phyloP scores from a whole-genome alignment of 2,797 vertebrate genomes.

The Chanos chanos region DNA sequence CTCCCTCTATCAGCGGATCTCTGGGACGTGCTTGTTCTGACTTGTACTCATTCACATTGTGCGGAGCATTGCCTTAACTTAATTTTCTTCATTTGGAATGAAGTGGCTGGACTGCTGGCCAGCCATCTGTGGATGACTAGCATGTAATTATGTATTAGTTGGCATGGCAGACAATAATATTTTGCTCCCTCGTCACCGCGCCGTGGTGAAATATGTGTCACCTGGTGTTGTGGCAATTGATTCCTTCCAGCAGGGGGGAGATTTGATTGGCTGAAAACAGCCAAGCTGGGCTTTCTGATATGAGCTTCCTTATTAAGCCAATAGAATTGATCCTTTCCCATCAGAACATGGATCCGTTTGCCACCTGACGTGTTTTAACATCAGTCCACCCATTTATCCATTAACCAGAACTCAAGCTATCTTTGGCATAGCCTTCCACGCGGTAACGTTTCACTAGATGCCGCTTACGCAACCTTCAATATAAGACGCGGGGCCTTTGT shows the following conservation, averaged over 20 bases:
- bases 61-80: constrained; percentile 27
- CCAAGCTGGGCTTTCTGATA: constrained; percentile 36
- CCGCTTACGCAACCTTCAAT: no score
- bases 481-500: no score
- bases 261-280: constrained; percentile 6
- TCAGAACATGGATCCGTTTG: background rate
- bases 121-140: constrained; percentile 41
- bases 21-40: constrained; percentile 18
- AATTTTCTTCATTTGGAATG: constrained; percentile 37
- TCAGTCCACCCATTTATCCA: no score
- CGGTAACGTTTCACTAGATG: no score
- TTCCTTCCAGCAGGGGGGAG: constrained; percentile 36
- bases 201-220: constrained; percentile 47
- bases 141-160: constrained; percentile 47
- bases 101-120: constrained; percentile 40
- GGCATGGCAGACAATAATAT: constrained; percentile 47
- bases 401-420: no score
- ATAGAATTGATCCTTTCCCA: constrained; percentile 19
- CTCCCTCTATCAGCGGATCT: constrained; percentile 26
- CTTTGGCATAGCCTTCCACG: no score
- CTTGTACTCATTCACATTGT: constrained; percentile 10
- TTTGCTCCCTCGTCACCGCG: constrained; percentile 35
- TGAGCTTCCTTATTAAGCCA: constrained; percentile 29
- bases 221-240: constrained; percentile 33
- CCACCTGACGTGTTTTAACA: background rate